Conservation (phyloP, 1,140 invertebrate genomes). For the Bombus waltoni region DNA sequence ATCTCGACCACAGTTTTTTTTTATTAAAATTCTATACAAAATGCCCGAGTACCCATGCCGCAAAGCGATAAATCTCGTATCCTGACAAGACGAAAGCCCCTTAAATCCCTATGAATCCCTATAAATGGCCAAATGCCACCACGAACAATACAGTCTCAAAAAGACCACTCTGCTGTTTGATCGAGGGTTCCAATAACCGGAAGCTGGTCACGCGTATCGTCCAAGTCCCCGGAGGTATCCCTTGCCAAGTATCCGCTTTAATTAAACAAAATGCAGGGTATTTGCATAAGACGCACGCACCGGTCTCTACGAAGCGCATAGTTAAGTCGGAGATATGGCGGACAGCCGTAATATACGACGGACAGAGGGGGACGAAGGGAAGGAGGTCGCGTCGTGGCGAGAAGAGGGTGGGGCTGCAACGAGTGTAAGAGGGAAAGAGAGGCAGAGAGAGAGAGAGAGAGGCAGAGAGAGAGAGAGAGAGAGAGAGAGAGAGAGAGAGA, state of each 20-base stretch:
- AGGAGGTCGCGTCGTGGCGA: background rate
- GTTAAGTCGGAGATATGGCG: slow-evolving; percentile 80
- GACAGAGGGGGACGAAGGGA: slow-evolving; percentile 38
- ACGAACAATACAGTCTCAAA: background rate
- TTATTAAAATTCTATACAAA: background rate
- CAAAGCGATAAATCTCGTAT: background rate
- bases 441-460: slow-evolving; percentile 36
- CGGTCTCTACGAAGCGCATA: slow-evolving; percentile 73
- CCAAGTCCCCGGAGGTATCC: background rate
- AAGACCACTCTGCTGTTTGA: background rate
- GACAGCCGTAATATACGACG: slow-evolving; percentile 79
- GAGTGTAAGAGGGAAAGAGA: slow-evolving; percentile 52
- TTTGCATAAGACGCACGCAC: slow-evolving; percentile 60
- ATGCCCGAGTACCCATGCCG: background rate
- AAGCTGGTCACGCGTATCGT: background rate
- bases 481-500: slow-evolving; percentile 66
- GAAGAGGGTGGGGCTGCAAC: background rate
- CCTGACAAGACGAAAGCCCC: background rate
- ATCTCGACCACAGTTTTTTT: background rate
- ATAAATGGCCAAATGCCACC: background rate
- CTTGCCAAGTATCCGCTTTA: slow-evolving; percentile 37
- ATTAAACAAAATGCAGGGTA: slow-evolving; percentile 61
- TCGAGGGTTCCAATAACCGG: background rate
- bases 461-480: slow-evolving; percentile 45
- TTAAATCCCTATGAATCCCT: background rate